phyloP scores from a whole-genome alignment of 2,113 vertebrate genomes.

The Alligator mississippiensis region DNA sequence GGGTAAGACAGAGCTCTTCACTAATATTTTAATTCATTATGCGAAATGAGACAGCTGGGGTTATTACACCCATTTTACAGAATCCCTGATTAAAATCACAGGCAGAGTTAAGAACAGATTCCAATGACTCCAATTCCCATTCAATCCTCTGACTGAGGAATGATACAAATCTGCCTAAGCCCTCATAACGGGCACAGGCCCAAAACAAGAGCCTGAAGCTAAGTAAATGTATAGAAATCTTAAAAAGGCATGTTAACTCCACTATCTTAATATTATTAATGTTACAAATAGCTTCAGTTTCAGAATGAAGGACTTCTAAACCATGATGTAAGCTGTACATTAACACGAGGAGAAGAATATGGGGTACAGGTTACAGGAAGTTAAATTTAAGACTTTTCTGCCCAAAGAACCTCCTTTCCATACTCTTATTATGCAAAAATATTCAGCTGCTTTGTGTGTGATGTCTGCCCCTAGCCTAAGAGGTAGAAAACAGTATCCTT shows the following conservation, averaged over 20 bases:
- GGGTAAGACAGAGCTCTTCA: neutral
- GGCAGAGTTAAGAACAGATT: neutral
- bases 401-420: neutral
- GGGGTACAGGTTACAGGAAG: neutral
- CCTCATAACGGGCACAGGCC: neutral
- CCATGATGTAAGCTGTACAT: neutral
- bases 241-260: neutral
- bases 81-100: neutral
- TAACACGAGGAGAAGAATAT: neutral
- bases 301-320: constrained; percentile 4
- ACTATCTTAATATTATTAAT: neutral
- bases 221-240: neutral
- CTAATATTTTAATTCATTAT: neutral
- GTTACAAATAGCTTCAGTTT: neutral
- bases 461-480: too few relatives aligned
- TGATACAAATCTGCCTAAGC: neutral
- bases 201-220: neutral
- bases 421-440: neutral
- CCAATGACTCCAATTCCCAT: neutral
- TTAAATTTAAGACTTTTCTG: neutral
- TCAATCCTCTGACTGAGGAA: neutral
- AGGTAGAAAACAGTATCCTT: neutral
- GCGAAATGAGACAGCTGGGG: neutral
- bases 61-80: accelerated
- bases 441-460: neutral